Evolutionary conservation across 53 echinoderm and acorn worm genomes (phyloP), one percentile per base, ranked within the genome.

Genomic region (Echinarachnius parma): DNA sequence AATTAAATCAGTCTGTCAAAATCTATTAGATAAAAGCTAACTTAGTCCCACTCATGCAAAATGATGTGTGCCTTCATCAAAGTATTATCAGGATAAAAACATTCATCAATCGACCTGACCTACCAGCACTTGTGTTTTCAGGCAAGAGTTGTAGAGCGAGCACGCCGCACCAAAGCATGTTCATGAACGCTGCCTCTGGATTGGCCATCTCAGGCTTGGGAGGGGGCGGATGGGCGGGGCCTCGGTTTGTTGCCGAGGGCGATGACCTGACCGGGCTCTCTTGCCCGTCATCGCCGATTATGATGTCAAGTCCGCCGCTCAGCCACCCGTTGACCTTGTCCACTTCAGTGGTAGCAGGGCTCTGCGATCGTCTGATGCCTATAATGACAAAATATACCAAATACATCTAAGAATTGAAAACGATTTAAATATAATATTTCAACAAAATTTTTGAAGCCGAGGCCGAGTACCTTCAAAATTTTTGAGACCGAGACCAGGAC

Each of bases 111-210:
- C n/a, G n/a, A n/a, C n/a, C n/a, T 50, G 9, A 52, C 67, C 35
- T 31, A 92, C 98, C 92, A 72, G 98, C 98, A 80, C 98, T 92
- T 3, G 88, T 98, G 75, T 98, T 98, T 48, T 87, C 92, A 10
- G 98, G 98, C 4, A 98, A 75, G 26, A 98, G 65, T 60, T 98
- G 98, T 21, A 98, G 63, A 11, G 98, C 98, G 45, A 98, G 68
- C 10, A 92, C 86, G 3, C 98, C 98, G 76, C 91, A 98, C 91
- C 98, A 91, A 13, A 98, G 66, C 98, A 98, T 98, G 68, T 98
- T 91, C 24, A 98, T 81, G 45, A 98, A 88, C 49, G 92, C 79
- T 5, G 88, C 88, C 52, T 98, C 98, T 5, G 98, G 98, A 28
- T 79, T 76, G 23, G 92, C 91, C 92, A 98, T 98, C 34, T 83